Evolutionary conservation across 2,797 vertebrate genomes (phyloP).

Genomic region (Cossypha caffra): DNA sequence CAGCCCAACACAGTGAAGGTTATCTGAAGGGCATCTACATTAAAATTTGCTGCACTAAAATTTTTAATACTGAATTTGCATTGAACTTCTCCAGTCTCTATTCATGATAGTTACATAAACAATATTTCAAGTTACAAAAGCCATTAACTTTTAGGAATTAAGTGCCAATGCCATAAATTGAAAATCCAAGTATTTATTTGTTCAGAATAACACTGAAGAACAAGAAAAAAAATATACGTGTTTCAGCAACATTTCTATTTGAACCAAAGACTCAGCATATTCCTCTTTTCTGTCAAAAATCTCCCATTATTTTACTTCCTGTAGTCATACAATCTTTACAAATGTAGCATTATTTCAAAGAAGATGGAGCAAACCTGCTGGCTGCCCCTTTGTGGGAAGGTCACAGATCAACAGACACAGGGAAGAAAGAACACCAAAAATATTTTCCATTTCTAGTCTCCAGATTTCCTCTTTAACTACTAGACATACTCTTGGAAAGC

Average conservation of each 20-base stretch:
- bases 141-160: background rate
- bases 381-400: background rate
- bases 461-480: background rate
- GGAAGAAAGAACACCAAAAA: background rate
- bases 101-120: background rate
- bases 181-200: background rate
- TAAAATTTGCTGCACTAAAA: background rate
- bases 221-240: rapidly evolving
- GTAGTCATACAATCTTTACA: background rate
- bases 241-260: background rate
- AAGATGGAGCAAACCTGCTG: background rate
- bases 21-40: background rate
- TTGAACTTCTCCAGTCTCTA: background rate
- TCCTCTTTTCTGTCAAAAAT: background rate
- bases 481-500: background rate
- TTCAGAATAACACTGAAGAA: background rate
- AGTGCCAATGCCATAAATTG: background rate
- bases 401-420: background rate
- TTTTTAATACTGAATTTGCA: background rate
- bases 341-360: background rate
- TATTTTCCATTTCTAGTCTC: background rate
- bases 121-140: background rate
- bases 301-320: background rate
- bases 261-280: background rate
- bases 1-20: background rate